A percentile compares a stretch with the other conserved stretches of the same genome.
These are phyloP conservation scores for Arctocebus calabarensis DNA, from an alignment of 2,797 vertebrate species.

Conservation along the genomic window DNA sequence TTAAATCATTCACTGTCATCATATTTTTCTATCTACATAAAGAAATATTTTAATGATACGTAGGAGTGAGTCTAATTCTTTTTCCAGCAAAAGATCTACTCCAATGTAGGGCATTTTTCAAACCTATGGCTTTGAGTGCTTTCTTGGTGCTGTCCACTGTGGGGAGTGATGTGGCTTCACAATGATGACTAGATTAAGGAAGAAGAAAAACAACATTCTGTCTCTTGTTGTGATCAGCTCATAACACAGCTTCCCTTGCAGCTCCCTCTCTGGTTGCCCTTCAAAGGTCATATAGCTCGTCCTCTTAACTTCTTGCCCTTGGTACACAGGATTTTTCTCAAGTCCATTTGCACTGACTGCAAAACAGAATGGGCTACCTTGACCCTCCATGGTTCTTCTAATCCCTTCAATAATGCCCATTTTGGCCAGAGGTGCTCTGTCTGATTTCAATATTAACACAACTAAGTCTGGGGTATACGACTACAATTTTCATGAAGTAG, in stretches of 20 bases:
- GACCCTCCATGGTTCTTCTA: background rate
- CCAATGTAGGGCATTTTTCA: no score
- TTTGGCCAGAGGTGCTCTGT: background rate
- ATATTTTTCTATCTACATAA: background rate
- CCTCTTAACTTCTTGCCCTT: background rate
- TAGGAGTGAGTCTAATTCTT: no score
- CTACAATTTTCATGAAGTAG: background rate
- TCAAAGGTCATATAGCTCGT: rapidly evolving
- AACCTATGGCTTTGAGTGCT: background rate
- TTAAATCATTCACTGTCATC: background rate
- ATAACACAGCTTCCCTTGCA: background rate
- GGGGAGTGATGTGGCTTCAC: background rate
- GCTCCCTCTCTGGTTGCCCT: background rate
- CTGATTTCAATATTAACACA: background rate
- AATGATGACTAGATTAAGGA: background rate
- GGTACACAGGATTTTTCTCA: background rate
- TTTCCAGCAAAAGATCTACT: no score
- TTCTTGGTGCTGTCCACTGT: background rate
- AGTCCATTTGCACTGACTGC: background rate
- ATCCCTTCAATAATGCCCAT: background rate
- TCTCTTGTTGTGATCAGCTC: background rate
- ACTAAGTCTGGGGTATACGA: background rate
- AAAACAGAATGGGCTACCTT: background rate
- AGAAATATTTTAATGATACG: background rate
- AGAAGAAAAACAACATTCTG: background rate